Base-by-base conservation (phyloP, 2,797 vertebrate genomes). In the Apodemus agrarius region DNA sequence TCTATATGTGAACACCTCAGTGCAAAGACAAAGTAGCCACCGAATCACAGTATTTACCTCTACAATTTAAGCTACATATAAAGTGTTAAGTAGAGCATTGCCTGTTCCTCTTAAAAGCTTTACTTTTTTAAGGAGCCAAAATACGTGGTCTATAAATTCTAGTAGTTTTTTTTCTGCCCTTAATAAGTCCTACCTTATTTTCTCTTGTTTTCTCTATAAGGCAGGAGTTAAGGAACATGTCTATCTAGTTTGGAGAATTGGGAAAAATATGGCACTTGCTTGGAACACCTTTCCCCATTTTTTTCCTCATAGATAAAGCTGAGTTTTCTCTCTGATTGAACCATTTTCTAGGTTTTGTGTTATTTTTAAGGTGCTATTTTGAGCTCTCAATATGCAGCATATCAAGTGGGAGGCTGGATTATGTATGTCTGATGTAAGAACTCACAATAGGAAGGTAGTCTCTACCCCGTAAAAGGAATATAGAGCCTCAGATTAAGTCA, bases 361-460 rank as follows among this genome's bases (percentile, higher is more conserved):
- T 17, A 29, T n/a, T 75, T 21, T 67, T 6, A n/a, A 90, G 19
- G 22, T 59, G 24, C 24, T 43, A 54, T 26, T 69, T 10, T 16
- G 12, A 21, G 34, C 72, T 76, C n/a, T 12, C 24, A 84, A 90
- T 63, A 52, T 54, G 49, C 22, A 86, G 22, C 37, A 16, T 59
- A 40, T 52, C 31, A 52, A 84, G 61, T 1, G 43, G 84, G 21
- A n/a, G 6, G 21, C 34, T 54, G 14, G 1, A 46, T 79, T 82
- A 24, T 34, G 49, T 40, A 2, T 26, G 17, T 8, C 54, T 37
- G 40, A 63, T 1, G 0, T 12, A 84, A 17, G n/a, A 54, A 21
- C 22, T 13, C 17, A 17, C 4, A 6, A 5, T 12, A 31, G 22
- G 4, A 24, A 52, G 16, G 0, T 59, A 11, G 37, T 0, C 9